Evolutionary conservation across 2,797 vertebrate species (phyloP), one percentile per base, ranked within the genome.

Genomic region (Calcarius lapponicus): DNA sequence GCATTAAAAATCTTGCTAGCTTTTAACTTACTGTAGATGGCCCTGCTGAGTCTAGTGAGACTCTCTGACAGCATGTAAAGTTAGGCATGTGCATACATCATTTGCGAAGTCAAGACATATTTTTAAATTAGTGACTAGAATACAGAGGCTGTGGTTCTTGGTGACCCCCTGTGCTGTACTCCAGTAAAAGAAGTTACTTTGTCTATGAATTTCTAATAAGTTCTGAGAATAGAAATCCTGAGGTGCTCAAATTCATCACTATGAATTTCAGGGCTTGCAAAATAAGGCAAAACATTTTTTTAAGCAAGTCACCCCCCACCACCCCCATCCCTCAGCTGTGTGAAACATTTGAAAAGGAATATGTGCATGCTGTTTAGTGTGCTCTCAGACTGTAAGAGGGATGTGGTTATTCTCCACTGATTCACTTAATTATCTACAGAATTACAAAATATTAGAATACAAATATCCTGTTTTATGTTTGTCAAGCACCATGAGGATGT

Each of bases 61-160:
- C 38, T 94, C 6, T 80, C 28, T 87, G 85, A 61, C 67, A 91
- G 42, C 17, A 51, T 50, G 54, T 86, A 78, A 86, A 96, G 53
- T 69, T 78, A 86, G 82, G 54, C 64, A 64, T 86, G 72, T 88
- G 79, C 43, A 43, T 79, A 65, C 42, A 62, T 70, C 51, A 54
- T 84, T 92, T 92, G 66, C 1, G 0, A 92, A 93, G 73, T 90
- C 82, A 60, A 69, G 76, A 72, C 45, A 51, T 82, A 50, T 60
- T 83, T 96, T 96, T 78, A 93, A 95, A 93, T 94, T 54, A 90
- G 79, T 83, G 85, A 89, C 82, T 90, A 42, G 50, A 86, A 88
- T 94, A 72, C n/a, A 48, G 56, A 71, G 76, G 36, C 70, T 20
- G 1, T 73, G 66, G 71, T 72, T 92, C 62, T 88, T 88, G 56